These are phyloP conservation scores for Chrysopilus asiliformis DNA, from an alignment of 2,888 invertebrate genomes.

Conservation along the genomic window DNA sequence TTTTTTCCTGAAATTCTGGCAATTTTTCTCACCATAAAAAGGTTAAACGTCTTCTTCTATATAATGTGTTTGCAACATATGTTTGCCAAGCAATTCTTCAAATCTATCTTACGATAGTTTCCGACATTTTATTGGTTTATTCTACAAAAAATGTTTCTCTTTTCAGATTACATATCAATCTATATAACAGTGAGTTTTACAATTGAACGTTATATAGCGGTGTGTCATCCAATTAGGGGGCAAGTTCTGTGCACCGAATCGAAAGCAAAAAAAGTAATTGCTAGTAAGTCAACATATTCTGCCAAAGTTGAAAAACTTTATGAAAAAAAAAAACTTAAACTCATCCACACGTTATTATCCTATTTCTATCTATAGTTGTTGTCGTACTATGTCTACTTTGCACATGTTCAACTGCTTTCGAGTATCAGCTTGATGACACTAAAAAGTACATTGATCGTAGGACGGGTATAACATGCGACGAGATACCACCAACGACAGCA, in stretches of 20 bases:
- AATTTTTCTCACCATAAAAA: too few relatives aligned
- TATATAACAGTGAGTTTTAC: conserved; percentile 67
- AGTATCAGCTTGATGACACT: conserved; percentile 38
- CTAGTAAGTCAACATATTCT: conserved; percentile 28
- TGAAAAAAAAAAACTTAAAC: too few relatives aligned
- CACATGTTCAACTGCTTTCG: conserved; percentile 53
- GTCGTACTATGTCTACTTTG: conserved; percentile 46
- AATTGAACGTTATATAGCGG: conserved; percentile 60
- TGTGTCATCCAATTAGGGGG: conserved; percentile 58
- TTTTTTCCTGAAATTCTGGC: too few relatives aligned
- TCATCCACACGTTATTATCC: too few relatives aligned
- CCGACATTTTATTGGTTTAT: too few relatives aligned
- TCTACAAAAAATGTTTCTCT: neutral
- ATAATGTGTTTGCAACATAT: too few relatives aligned
- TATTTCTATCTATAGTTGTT: conserved; percentile 34
- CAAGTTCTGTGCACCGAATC: conserved; percentile 55
- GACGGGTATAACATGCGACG: conserved; percentile 9
- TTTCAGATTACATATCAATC: conserved; percentile 49
- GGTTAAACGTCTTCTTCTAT: too few relatives aligned
- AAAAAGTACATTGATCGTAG: conserved; percentile 6
- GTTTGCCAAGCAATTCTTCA: too few relatives aligned
- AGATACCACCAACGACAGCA: too few relatives aligned
- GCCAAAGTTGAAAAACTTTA: too few relatives aligned
- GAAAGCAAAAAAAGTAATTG: conserved; percentile 51
- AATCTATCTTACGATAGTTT: too few relatives aligned